Evolutionary conservation across 2,888 invertebrate genomes (phyloP).

Genomic region (Nomada goodeniana): DNA sequence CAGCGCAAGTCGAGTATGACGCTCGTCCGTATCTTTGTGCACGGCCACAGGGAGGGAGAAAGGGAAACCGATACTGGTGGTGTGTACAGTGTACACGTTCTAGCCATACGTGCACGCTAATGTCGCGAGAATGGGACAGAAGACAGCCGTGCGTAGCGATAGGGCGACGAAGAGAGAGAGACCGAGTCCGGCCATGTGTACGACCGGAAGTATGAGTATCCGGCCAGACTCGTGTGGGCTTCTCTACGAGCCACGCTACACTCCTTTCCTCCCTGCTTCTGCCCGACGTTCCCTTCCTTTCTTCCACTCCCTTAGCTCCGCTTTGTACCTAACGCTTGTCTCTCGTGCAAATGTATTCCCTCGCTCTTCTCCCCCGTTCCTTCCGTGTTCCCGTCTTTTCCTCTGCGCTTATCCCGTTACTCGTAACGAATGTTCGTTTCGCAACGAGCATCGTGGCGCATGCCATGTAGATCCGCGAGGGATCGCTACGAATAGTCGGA

Average conservation of each 20-base stretch:
- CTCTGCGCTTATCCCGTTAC: background rate
- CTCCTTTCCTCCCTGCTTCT: slow-evolving; percentile 53
- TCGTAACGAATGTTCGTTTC: background rate
- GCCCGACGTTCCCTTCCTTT: slow-evolving; percentile 44
- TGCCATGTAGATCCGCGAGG: too few species aligned
- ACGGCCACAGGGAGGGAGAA: slow-evolving; percentile 5
- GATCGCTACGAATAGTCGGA: too few species aligned
- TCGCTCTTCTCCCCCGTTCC: slow-evolving; percentile 24
- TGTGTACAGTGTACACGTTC: slow-evolving; percentile 38
- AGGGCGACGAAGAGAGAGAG: slow-evolving; percentile 50
- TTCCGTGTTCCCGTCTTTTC: slow-evolving; percentile 8
- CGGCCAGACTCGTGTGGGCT: slow-evolving; percentile 84
- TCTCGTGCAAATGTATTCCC: slow-evolving; percentile 18
- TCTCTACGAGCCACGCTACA: slow-evolving; percentile 77
- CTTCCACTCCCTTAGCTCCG: slow-evolving; percentile 57
- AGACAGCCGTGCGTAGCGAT: slow-evolving; percentile 29
- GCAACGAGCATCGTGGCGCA: too few species aligned
- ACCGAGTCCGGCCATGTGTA: slow-evolving; percentile 80
- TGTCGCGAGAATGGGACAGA: slow-evolving; percentile 65
- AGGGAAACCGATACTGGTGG: background rate
- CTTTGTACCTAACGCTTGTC: slow-evolving; percentile 51
- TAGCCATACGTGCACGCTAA: slow-evolving; percentile 55
- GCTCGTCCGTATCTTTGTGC: slow-evolving; percentile 57
- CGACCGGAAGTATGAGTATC: slow-evolving; percentile 84
- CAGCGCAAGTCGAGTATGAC: slow-evolving; percentile 64